Evolutionary conservation across 2,888 invertebrate genomes (phyloP), one percentile per base, ranked within the genome.

Genomic region (Isotomurus palustris): DNA sequence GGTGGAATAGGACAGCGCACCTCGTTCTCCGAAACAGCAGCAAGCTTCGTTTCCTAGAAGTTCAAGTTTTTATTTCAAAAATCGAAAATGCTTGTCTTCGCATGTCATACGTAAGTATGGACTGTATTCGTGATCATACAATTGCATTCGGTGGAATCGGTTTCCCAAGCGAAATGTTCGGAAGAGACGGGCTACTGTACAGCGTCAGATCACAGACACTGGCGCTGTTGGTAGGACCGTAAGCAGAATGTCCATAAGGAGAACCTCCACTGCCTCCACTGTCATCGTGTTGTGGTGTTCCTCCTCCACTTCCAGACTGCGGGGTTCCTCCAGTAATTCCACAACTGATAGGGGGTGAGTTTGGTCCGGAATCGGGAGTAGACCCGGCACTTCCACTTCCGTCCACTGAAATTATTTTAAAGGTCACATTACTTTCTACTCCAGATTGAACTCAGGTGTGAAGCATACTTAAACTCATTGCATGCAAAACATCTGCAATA

Each of bases 141-240:
- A 67, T 55, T 65, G 68, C 24, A 66, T 67, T 60, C 69, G 62
- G 58, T 35, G 67, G 68, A 56, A 67, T 87, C 66, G 90, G 90
- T 72, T 89, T 82, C 36, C 91, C 94, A 72, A 95, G 81, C 62
- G 93, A 93, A 75, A 95, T 95, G 80, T 95, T 95, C 73, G 95
- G 95, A 87, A 95, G 86, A 73, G 94, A 94, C 56, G 94, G 94
- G 72, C 92, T 92, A 72, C 91, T 91, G 80, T 94, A 94, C 63
- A 94, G 82, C 58, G 77, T 75, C 73, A 87, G 77, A 77, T 88
- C 83, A 77, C 79, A 85, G 77, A 79, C 86, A 79, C 78, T 88
- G 77, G 80, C 84, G 44, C 69, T 70, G 45, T 63, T 70, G 2
- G 66, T 63, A 21, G 66, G 82, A 74, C 76, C 81, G 73, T 72